Percentiles rank a stretch among this genome's conserved stretches.
phyloP scores from a whole-genome alignment of 2,888 invertebrate species.

The Formica aserva region DNA sequence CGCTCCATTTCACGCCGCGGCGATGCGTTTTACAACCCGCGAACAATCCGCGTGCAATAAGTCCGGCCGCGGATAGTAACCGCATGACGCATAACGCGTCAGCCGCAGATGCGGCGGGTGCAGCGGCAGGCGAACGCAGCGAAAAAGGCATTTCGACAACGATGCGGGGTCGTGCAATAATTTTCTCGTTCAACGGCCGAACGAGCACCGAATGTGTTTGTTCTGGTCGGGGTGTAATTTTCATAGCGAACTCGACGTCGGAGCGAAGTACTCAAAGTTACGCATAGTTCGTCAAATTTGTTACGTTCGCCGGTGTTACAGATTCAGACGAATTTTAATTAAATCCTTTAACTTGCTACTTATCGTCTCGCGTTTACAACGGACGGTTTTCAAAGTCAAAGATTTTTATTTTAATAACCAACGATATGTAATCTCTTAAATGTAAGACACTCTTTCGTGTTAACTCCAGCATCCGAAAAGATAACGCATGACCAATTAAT shows the following conservation, averaged over 20 bases:
- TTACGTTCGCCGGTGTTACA: neutral
- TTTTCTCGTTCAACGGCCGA: conserved; percentile 44
- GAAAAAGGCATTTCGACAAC: conserved; percentile 51
- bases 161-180: conserved; percentile 43
- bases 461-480: neutral
- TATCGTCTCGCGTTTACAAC: neutral
- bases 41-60: conserved; percentile 42
- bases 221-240: conserved; percentile 27
- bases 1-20: conserved; percentile 42
- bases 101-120: conserved; percentile 47
- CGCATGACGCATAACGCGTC: conserved; percentile 56
- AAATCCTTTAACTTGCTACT: neutral
- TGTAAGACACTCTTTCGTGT: neutral
- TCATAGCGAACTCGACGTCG: conserved; percentile 24
- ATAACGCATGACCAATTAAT: conserved; percentile 33
- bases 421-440: neutral
- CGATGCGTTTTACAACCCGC: conserved; percentile 50
- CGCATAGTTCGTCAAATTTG: neutral
- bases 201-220: conserved; percentile 9
- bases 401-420: neutral
- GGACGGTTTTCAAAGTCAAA: too few relatives aligned
- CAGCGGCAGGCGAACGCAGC: conserved; percentile 20
- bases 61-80: conserved; percentile 31
- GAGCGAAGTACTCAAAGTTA: neutral
- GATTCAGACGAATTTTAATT: neutral